Percentiles rank a stretch among this genome's conserved stretches.
Conservation (phyloP, 1,140 invertebrate genomes). For the Zaprionus camerounensis region DNA sequence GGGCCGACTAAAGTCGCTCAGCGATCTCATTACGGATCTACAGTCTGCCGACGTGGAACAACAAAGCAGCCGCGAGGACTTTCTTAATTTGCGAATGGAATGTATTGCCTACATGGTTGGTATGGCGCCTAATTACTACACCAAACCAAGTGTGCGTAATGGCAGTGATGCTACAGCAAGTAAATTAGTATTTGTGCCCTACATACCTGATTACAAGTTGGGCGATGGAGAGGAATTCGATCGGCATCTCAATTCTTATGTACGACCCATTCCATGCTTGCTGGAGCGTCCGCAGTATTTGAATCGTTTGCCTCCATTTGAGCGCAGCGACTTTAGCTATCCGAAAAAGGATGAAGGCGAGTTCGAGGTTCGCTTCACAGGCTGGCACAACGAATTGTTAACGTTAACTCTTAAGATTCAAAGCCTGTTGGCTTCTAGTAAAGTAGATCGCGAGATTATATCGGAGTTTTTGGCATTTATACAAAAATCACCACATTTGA, state of each 20-base stretch:
- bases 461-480: conserved; percentile 81
- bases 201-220: conserved; percentile 79
- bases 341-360: conserved; percentile 80
- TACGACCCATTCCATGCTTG: conserved; percentile 75
- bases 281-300: conserved; percentile 78
- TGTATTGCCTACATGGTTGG: conserved; percentile 78
- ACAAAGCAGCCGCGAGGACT: conserved; percentile 67
- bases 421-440: conserved; percentile 68
- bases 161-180: conserved; percentile 42
- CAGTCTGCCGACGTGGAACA: conserved; percentile 78
- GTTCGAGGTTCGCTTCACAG: conserved; percentile 72
- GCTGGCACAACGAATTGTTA: conserved; percentile 77
- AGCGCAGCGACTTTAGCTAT: conserved; percentile 74
- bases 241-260: conserved; percentile 67
- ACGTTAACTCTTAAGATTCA: conserved; percentile 79
- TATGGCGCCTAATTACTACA: conserved; percentile 67
- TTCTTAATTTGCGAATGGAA: conserved; percentile 75
- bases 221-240: conserved; percentile 66
- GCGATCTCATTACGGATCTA: conserved; percentile 77
- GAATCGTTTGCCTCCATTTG: conserved; percentile 76
- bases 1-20: conserved; percentile 73
- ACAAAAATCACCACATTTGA: conserved; percentile 74
- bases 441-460: conserved; percentile 75
- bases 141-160: conserved; percentile 51
- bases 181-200: conserved; percentile 73